phyloP scores from a whole-genome alignment of 2,888 invertebrate species.

The Raillietiella orientalis region DNA sequence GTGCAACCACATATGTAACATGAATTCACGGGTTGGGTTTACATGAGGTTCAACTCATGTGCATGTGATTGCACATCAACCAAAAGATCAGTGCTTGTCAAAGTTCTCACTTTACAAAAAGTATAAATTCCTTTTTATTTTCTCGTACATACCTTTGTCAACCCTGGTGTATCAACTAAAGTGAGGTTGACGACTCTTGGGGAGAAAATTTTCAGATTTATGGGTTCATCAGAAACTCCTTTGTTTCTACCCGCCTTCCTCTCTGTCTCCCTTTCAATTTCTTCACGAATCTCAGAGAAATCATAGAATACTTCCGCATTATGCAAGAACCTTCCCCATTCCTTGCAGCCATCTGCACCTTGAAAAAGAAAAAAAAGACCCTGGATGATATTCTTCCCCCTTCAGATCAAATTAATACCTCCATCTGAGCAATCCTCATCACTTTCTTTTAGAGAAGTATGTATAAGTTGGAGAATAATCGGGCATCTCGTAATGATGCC shows the following conservation, averaged over 20 bases:
- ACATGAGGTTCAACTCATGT: too few relatives aligned
- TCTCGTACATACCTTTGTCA: constrained; percentile 15
- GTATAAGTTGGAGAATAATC: constrained; percentile 64
- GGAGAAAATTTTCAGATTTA: constrained; percentile 84
- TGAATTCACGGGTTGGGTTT: too few relatives aligned
- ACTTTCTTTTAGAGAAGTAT: constrained; percentile 66
- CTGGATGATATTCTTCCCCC: neutral
- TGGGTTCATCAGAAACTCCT: constrained; percentile 80
- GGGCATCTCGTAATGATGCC: constrained; percentile 93
- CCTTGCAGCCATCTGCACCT: constrained; percentile 54
- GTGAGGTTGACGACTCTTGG: constrained; percentile 57
- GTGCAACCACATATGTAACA: too few relatives aligned
- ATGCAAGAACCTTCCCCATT: constrained; percentile 92
- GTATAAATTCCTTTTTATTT: neutral
- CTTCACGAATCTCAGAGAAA: constrained; percentile 61
- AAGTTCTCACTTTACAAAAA: neutral
- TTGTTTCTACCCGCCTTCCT: constrained; percentile 81
- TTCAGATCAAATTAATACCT: constrained; percentile 25
- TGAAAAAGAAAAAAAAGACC: constrained; percentile 8
- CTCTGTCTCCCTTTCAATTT: constrained; percentile 84
- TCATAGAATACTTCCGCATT: constrained; percentile 57
- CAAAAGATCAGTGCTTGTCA: too few relatives aligned
- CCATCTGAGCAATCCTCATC: constrained; percentile 50
- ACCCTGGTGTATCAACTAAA: constrained; percentile 20
- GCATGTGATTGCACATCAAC: too few relatives aligned